Base-by-base conservation (phyloP, 2,888 invertebrate genomes). In the Anticlea derivata region DNA sequence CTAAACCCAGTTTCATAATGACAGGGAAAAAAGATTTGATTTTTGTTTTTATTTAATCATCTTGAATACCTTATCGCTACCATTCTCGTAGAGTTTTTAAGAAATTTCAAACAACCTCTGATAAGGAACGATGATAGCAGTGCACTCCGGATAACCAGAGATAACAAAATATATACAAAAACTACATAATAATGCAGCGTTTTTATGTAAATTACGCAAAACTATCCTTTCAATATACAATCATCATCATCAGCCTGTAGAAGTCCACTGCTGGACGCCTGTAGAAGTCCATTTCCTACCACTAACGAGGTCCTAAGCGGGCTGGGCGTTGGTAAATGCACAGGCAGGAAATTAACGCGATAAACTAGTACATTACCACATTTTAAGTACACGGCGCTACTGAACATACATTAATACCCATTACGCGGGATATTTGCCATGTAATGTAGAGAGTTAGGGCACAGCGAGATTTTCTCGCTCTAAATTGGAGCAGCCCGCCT, bases 261-360 rank as follows among this genome's bases (percentile, higher is more conserved):
- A 17, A 17, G 17, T 17, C n/a, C n/a, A n/a, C n/a, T n/a, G n/a
- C n/a, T n/a, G n/a, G n/a, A n/a, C n/a, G n/a, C n/a, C n/a, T n/a
- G n/a, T n/a, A n/a, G n/a, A n/a, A n/a, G n/a, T n/a, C n/a, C n/a
- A 57, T 59, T 63, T 63, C 66, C 67, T 65, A 59, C 61, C 61
- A 48, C 45, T 68, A 65, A 62, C 65, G 62, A 63, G 59, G 55
- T 20, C 24, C 50, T 65, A 61, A 40, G 60, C 55, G 55, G 43
- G 12, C 31, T 50, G 60, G 66, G 64, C 60, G 69, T 60, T 60
- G 61, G 57, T 52, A 60, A 55, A 62, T 23, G 54, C 52, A 45
- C 34, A 31, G n/a, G 45, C 61, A 65, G 71, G 68, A 70, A 64
- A 66, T 65, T 67, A 62, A 58, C 48, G 43, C 58, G 48, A 43